Base-by-base conservation (phyloP, 1,140 invertebrate genomes). In the Cataglyphis hispanica region DNA sequence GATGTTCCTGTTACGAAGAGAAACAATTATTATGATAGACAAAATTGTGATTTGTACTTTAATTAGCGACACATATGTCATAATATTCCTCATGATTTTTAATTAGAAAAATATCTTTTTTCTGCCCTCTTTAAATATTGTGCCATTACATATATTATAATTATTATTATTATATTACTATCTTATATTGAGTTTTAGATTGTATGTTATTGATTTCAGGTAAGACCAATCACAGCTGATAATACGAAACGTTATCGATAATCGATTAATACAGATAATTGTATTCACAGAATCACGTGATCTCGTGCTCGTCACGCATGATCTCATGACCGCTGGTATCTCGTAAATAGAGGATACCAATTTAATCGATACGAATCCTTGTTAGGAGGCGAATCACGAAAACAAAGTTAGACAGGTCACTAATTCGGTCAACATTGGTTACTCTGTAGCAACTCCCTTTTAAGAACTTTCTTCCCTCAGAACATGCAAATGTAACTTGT, bases 221-320 rank as follows among this genome's bases (percentile, higher is more conserved):
- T 72, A 13, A 16, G 25, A 83, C 60, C 7, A 72, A 19, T 13
- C 25, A 34, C 25, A 37, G n/a, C 27, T 27, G 19, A 10, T 31
- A 58, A 72, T 56, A 43, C 31, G 34, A 74, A 53, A 74, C 5
- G 10, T 6, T 4, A 83, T 74, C 67, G 78, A 34, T 61, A 74
- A 60, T 72, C 67, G 67, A 83, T 83, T 46, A 31, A 83, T 46
- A 83, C 13, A 27, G 53, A 19, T 81, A 83, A 72, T 74, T 83
- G 37, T 74, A 53, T 74, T 69, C 27, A n/a, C 46, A 50, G 46
- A 53, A 37, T n/a, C 25, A 25, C 1, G 53, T 60, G 58, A 83
- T 83, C 74, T 67, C 50, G 1, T n/a, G 11, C 25, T 31, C 7
- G 2, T 10, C 25, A 16, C 34, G 34, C 66, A 31, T 6, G 34